Base-by-base conservation (phyloP, 2,797 vertebrate genomes). In the Eulemur mongoz region DNA sequence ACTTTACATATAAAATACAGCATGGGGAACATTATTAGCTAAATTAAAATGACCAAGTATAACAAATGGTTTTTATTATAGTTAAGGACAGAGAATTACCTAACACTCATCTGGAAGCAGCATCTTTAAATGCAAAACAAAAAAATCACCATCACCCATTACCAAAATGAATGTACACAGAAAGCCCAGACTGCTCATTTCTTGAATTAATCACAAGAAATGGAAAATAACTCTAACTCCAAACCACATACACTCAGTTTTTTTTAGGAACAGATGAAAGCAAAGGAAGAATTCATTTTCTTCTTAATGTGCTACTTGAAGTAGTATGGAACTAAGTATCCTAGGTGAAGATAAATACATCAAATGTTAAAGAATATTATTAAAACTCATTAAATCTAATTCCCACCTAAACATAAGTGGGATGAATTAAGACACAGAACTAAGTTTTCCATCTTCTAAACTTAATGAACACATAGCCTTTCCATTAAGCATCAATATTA, bases 321-420 rank as follows among this genome's bases (percentile, higher is more conserved):
- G 43, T 54, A 88, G 3, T 57, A 48, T 79, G 32, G 35, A 75
- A 7, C 18, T 96, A 91, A 96, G 23, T 81, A 20, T 84, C 43
- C 22, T 81, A 78, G 8, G 88, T 81, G 38, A 97, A 96, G 79
- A 96, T 52, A 89, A 90, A 95, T 69, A 91, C 4, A 89, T 63
- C 69, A 93, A 91, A 96, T 63, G 45, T 82, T 91, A 70, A 93
- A 91, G 48, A 80, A 83, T 87, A 96, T 91, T 93, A 93, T 67
- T 90, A 89, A 85, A 93, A 83, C 15, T 92, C 69, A 90, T 93
- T 92, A 97, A 91, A 94, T 30, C 30, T 65, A 97, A 94, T 88
- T 92, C 54, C 35, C 48, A 96, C 22, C 54, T 90, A 97, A 97
- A 96, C 35, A 61, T 94, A 93, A 89, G 12, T 87, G 20, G 40